phyloP scores from a whole-genome alignment of 1,140 invertebrate species.

The Copidosoma floridanum region DNA sequence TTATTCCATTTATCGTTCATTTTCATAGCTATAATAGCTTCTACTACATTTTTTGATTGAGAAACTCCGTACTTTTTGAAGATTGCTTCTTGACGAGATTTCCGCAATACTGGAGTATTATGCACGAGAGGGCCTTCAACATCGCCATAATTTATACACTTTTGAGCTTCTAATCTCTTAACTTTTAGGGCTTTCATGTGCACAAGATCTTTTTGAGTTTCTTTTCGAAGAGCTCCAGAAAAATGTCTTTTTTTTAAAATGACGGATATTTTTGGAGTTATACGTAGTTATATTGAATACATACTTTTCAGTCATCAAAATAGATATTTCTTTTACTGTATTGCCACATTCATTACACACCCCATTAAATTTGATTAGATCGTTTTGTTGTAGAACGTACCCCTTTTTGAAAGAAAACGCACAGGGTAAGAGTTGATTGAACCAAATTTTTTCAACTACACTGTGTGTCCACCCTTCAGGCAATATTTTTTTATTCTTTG shows the following conservation, averaged over 20 bases:
- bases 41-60: background rate
- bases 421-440: background rate
- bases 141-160: background rate
- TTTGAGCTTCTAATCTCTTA: background rate
- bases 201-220: background rate
- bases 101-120: slow-evolving; percentile 3
- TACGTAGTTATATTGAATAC: background rate
- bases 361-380: background rate
- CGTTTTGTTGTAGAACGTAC: background rate
- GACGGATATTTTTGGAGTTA: no score
- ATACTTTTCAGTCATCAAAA: background rate
- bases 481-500: background rate
- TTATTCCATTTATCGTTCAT: no score
- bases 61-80: no score
- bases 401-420: background rate
- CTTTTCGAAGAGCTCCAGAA: background rate
- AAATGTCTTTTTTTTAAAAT: background rate
- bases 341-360: background rate
- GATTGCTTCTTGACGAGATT: no score
- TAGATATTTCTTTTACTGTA: background rate
- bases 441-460: background rate
- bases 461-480: no score
- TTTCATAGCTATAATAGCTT: background rate
- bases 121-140: background rate
- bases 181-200: no score